A percentile compares a stretch with the other conserved stretches of the same genome.
These are phyloP conservation scores for Glyptemys insculpta DNA, from an alignment of 2,797 vertebrate species.

Conservation along the genomic window DNA sequence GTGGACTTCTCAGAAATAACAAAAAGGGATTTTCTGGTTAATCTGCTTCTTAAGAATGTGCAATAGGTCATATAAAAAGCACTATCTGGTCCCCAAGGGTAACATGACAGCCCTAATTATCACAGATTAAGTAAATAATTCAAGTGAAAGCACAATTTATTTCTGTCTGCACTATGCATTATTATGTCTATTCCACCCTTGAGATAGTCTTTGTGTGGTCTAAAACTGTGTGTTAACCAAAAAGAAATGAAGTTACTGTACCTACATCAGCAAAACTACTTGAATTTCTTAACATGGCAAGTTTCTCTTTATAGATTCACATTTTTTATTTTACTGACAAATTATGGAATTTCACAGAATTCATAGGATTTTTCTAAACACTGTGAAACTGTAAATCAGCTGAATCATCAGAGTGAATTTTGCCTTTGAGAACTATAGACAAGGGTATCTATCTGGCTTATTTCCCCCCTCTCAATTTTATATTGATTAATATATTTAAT, in stretches of 20 bases:
- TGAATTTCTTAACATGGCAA: not conserved
- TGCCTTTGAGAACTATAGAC: not conserved
- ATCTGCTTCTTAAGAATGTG: slow-evolving; percentile 11
- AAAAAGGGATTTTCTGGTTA: slow-evolving; percentile 11
- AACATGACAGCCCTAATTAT: slow-evolving; percentile 13
- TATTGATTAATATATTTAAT: not conserved
- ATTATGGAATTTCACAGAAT: not conserved
- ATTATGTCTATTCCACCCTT: not conserved
- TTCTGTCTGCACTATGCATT: not conserved
- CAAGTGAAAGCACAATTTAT: not conserved
- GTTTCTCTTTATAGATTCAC: not conserved
- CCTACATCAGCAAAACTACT: not conserved
- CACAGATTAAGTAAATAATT: slow-evolving; percentile 26
- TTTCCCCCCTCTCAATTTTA: not conserved
- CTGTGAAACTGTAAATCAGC: accelerated
- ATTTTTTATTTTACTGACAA: not conserved
- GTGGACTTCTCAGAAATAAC: slow-evolving; percentile 8
- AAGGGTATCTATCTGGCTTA: not conserved
- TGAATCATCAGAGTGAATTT: not conserved
- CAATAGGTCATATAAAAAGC: slow-evolving; percentile 25
- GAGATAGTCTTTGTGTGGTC: slow-evolving; percentile 11
- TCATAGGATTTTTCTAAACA: not conserved
- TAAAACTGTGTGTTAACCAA: not conserved
- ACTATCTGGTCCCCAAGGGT: not conserved
- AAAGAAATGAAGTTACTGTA: not conserved